phyloP scores from a whole-genome alignment of 2,888 invertebrate genomes.

The Acrocyrtus sp. region DNA sequence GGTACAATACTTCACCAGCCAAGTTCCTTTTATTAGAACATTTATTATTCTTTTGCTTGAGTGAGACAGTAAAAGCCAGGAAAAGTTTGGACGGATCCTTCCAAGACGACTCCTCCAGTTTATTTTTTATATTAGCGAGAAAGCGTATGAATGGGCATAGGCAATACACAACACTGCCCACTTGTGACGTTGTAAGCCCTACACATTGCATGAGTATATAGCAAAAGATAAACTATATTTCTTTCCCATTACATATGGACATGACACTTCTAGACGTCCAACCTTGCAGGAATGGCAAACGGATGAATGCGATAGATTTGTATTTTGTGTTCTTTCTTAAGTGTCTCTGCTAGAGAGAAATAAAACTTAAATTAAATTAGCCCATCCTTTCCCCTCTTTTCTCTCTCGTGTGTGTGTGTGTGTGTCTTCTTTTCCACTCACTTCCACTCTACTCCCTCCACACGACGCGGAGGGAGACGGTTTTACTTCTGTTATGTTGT shows the following conservation, averaged over 20 bases:
- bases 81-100: background rate
- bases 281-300: background rate
- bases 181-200: too few species aligned
- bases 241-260: background rate
- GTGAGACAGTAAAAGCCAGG: background rate
- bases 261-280: background rate
- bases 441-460: background rate
- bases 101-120: background rate
- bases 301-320: constrained; percentile 41
- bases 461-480: constrained; percentile 19
- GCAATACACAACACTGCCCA: too few species aligned
- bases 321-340: constrained; percentile 37
- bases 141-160: background rate
- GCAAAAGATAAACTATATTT: background rate
- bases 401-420: constrained; percentile 1
- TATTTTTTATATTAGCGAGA: background rate
- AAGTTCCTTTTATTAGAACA: background rate
- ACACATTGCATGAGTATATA: background rate
- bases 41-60: background rate
- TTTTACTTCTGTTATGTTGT: constrained; percentile 12
- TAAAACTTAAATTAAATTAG: constrained; percentile 54
- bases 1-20: background rate
- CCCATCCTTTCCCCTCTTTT: constrained; percentile 36
- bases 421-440: background rate
- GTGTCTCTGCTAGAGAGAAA: constrained; percentile 43